phyloP scores from a whole-genome alignment of 1,140 invertebrate genomes.

The Scylla paramamosain region DNA sequence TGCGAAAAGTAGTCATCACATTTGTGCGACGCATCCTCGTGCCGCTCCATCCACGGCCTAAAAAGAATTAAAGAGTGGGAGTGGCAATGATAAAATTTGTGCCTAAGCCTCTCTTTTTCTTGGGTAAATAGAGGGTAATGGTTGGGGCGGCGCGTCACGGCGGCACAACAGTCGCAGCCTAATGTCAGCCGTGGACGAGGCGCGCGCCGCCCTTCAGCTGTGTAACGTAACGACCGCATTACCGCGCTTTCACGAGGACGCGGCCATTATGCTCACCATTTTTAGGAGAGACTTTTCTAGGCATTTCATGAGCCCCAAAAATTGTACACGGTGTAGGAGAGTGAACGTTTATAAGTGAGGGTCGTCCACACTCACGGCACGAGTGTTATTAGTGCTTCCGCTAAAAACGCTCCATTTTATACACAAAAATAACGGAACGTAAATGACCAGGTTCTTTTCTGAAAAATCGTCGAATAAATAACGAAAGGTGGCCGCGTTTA shows the following conservation, averaged over 20 bases:
- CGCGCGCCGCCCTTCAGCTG: not conserved
- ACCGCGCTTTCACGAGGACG: not conserved
- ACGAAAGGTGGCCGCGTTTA: too few species aligned
- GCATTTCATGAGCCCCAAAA: constrained; percentile 9
- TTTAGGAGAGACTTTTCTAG: not conserved
- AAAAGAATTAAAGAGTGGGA: not conserved
- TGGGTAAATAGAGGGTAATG: not conserved
- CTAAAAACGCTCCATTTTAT: constrained; percentile 13
- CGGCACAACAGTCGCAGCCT: not conserved
- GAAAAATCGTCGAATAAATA: too few species aligned
- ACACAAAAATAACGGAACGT: too few species aligned
- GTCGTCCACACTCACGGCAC: too few species aligned
- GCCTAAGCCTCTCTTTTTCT: constrained; percentile 26
- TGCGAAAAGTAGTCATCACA: too few species aligned
- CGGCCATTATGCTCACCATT: constrained; percentile 5
- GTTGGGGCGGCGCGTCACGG: not conserved
- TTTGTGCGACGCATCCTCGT: not conserved
- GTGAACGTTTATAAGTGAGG: not conserved
- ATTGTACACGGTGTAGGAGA: not conserved
- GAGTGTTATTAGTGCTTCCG: not conserved
- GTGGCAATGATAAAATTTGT: not conserved
- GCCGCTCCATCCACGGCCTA: not conserved
- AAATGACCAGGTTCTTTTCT: too few species aligned
- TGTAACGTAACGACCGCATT: not conserved
- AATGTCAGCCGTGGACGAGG: not conserved